Percentiles rank a stretch among this genome's conserved stretches.
Evolutionary conservation across 2,888 invertebrate species (phyloP).

Genomic region (Thelaira solivaga): DNA sequence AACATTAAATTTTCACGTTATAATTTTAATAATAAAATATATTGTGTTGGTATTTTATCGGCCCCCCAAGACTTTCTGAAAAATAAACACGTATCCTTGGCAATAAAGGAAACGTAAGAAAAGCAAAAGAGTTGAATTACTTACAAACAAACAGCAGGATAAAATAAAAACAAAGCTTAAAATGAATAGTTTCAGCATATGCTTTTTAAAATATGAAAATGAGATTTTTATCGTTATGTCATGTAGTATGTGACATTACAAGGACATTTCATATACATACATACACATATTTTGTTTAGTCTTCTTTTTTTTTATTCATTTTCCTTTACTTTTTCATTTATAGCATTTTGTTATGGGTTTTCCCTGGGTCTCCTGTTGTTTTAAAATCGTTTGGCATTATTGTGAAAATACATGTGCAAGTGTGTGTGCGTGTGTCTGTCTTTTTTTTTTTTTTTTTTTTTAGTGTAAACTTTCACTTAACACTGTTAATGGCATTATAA

Average conservation of each 20-base stretch:
- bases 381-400: not conserved
- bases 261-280: slow-evolving; percentile 51
- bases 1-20: slow-evolving; percentile 41
- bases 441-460: too few species aligned
- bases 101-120: not conserved
- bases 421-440: not conserved
- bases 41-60: not conserved
- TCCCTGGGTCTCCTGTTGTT: slow-evolving; percentile 30
- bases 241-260: slow-evolving; percentile 56
- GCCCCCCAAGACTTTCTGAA: slow-evolving; percentile 16
- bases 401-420: not conserved
- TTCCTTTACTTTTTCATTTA: slow-evolving; percentile 7
- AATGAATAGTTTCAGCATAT: slow-evolving; percentile 44
- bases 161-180: slow-evolving; percentile 5
- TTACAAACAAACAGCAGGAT: slow-evolving; percentile 5
- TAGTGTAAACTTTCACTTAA: slow-evolving; percentile 55
- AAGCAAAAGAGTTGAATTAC: slow-evolving; percentile 24
- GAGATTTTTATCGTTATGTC: slow-evolving; percentile 65
- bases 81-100: slow-evolving; percentile 11
- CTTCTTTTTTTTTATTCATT: slow-evolving; percentile 38
- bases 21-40: slow-evolving; percentile 49
- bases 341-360: slow-evolving; percentile 1
- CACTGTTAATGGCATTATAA: slow-evolving; percentile 54
- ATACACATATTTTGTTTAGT: too few species aligned
- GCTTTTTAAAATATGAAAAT: slow-evolving; percentile 64